Conservation (phyloP, 1,140 invertebrate species). For the Muscidifurax raptorellus region DNA sequence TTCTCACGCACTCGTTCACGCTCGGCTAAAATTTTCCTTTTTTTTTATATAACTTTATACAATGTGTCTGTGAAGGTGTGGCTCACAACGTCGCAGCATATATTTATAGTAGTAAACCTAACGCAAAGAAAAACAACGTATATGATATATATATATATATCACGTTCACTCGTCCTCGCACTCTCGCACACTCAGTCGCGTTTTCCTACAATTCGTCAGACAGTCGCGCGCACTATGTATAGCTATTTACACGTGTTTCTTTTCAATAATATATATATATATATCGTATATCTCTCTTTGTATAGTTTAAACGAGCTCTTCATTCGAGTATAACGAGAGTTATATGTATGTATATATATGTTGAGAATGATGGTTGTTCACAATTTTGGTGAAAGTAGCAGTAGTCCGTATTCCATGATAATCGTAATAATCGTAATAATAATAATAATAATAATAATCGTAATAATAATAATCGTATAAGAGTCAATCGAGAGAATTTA, state of each 20-base stretch:
- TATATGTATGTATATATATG: too few species aligned
- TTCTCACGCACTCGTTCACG: conserved; percentile 28
- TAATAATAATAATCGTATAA: conserved; percentile 22
- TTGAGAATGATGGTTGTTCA: background rate
- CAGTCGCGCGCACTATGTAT: conserved; percentile 68
- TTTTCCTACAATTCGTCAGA: conserved; percentile 18
- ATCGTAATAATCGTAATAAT: conserved; percentile 4
- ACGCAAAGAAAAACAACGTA: conserved; percentile 45
- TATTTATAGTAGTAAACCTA: conserved; percentile 53
- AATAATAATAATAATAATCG: background rate
- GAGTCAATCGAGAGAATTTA: conserved; percentile 15
- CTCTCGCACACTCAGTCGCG: conserved; percentile 47
- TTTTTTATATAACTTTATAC: conserved; percentile 54
- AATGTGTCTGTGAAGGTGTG: conserved; percentile 38
- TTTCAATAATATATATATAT: conserved; percentile 14
- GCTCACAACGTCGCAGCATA: conserved; percentile 47
- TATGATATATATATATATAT: background rate
- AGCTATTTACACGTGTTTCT: conserved; percentile 71
- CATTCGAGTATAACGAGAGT: background rate
- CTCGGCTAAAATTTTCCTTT: conserved; percentile 46
- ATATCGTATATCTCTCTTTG: conserved; percentile 27
- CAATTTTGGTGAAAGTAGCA: conserved; percentile 20
- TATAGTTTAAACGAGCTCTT: conserved; percentile 27
- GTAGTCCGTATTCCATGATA: conserved; percentile 23
- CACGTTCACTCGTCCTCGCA: conserved; percentile 33